Evolutionary conservation across 2,797 vertebrate species (phyloP), one percentile per base, ranked within the genome.

Genomic region (Hydrophis major): DNA sequence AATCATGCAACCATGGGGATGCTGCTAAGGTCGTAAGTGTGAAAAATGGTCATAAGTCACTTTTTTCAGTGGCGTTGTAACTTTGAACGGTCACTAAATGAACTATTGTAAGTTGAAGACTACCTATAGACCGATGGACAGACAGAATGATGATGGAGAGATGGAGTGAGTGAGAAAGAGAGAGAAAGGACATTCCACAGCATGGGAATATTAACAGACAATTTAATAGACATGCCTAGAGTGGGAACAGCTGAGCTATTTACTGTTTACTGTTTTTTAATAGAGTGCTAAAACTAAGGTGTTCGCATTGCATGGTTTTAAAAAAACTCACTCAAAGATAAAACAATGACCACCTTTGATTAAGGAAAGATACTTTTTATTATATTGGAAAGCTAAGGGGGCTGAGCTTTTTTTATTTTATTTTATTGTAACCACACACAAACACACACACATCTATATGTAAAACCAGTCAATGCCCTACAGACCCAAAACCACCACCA

Each of bases 191-290:
- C 96, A 90, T 96, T 96, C 92, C 4, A 55, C 50, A 8, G 95
- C 94, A 2, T 94, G 96, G 97, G 96, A 96, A 97, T 95, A 92
- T 50, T 92, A 96, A 93, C 96, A 96, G 96, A 94, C 88, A 61
- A 96, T 93, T 95, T 97, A 97, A 96, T 96, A 96, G 97, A 95
- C 94, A 95, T 89, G 97, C 96, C 95, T 95, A 95, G 94, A 95
- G 96, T 89, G 96, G 11, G 57, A 95, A 95, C 96, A 96, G 95
- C 92, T 93, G 94, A 92, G 86, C 94, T 5, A 89, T 96, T 95
- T 32, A 90, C 94, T 92, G 95, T 96, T 95, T 96, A 94, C 96
- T 97, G 87, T 47, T 93, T 89, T 88, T 87, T 25, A 88, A 90
- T 94, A 90, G 89, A 63, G 89, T 27, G 22, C 47, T 91, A 91